These are phyloP conservation scores for Borostomias antarcticus DNA, from an alignment of 2,797 vertebrate genomes.

Conservation along the genomic window DNA sequence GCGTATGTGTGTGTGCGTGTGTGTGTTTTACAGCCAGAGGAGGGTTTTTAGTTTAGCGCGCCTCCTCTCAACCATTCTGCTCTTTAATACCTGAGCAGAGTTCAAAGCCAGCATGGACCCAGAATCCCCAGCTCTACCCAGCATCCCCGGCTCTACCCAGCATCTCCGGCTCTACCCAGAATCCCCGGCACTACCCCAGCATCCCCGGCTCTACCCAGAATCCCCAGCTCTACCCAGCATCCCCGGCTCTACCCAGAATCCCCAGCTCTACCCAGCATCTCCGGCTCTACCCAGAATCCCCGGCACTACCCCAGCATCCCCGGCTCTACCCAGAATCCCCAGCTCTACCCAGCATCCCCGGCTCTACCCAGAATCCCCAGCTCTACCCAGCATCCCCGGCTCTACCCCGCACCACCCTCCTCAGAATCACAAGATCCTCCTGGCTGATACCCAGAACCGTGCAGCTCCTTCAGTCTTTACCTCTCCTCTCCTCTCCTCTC, in stretches of 20 bases:
- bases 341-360: background rate
- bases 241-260: background rate
- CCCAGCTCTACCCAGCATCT: background rate
- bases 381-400: background rate
- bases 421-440: conserved; percentile 46
- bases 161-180: background rate
- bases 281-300: background rate
- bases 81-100: background rate
- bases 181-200: background rate
- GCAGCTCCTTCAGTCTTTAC: conserved; percentile 3
- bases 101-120: too few species aligned
- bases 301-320: background rate
- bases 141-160: background rate
- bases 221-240: background rate
- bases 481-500: conserved; percentile 26
- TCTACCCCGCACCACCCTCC: conserved; percentile 44
- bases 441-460: conserved; percentile 45
- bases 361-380: too few species aligned
- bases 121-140: background rate
- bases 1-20: background rate
- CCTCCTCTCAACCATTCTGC: background rate
- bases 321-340: background rate
- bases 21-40: background rate
- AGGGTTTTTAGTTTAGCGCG: background rate
- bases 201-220: background rate